Conservation (phyloP, 2,888 invertebrate genomes). For the Deilephila elpenor region DNA sequence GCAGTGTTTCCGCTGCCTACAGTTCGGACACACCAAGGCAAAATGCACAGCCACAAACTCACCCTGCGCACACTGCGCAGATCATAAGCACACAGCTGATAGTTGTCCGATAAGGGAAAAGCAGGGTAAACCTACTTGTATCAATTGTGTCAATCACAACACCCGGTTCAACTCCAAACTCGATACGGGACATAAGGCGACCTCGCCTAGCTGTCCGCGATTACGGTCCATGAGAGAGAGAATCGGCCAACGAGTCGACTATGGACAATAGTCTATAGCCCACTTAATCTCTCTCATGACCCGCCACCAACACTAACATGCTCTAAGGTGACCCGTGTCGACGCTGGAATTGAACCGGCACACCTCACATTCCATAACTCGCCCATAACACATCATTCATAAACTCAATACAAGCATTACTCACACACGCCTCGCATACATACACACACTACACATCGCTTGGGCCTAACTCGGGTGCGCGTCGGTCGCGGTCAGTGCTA, state of each 20-base stretch:
- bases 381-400: too few relatives aligned
- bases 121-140: slow-evolving; percentile 24
- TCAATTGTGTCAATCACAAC: slow-evolving; percentile 34
- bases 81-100: slow-evolving; percentile 21
- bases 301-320: too few relatives aligned
- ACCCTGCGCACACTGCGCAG: slow-evolving; percentile 37
- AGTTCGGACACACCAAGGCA: slow-evolving; percentile 36
- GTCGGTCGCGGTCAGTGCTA: too few relatives aligned
- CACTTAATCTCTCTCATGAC: too few relatives aligned
- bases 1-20: slow-evolving; percentile 38
- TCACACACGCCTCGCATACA: too few relatives aligned
- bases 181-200: slow-evolving; percentile 27
- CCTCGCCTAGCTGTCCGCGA: background rate
- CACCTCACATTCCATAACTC: too few relatives aligned
- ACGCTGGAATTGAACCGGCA: too few relatives aligned
- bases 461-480: too few relatives aligned
- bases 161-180: slow-evolving; percentile 10
- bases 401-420: too few relatives aligned
- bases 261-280: background rate
- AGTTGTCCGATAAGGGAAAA: slow-evolving; percentile 31
- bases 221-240: background rate
- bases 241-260: background rate
- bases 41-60: slow-evolving; percentile 22
- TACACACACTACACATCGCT: too few relatives aligned
- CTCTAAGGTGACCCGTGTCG: too few relatives aligned